A percentile compares a stretch with the other conserved stretches of the same genome.
Conservation (phyloP, 53 echinoderm and acorn worm species). For the Astropecten irregularis region DNA sequence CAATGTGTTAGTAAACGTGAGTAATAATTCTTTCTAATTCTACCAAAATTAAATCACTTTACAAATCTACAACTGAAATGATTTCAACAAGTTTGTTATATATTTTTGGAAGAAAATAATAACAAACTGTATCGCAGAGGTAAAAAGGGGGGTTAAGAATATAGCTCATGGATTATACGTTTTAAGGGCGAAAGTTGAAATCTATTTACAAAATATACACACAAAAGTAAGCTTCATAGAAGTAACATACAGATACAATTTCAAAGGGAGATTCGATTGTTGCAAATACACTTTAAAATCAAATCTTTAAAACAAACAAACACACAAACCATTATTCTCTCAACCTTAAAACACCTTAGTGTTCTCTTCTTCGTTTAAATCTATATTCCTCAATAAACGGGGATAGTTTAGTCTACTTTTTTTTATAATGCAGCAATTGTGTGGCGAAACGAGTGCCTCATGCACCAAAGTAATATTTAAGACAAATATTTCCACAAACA, state of each 20-base stretch:
- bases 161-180: neutral
- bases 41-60: too few relatives aligned
- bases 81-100: slow-evolving; percentile 28
- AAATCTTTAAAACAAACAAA: too few relatives aligned
- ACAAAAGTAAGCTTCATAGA: neutral
- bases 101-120: neutral
- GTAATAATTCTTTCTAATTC: too few relatives aligned
- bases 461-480: slow-evolving; percentile 37
- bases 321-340: too few relatives aligned
- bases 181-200: too few relatives aligned
- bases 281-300: too few relatives aligned
- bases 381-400: neutral
- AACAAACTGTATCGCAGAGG: slow-evolving; percentile 47
- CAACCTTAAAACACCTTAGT: too few relatives aligned
- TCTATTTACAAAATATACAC: neutral
- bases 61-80: slow-evolving; percentile 19
- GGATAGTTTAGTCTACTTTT: slow-evolving; percentile 12
- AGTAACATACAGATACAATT: neutral
- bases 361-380: neutral
- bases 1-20: neutral
- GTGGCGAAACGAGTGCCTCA: slow-evolving; percentile 49
- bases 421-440: slow-evolving; percentile 53
- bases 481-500: neutral
- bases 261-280: neutral
- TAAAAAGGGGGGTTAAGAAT: slow-evolving; percentile 8